Percentiles rank a stretch among this genome's conserved stretches.
Evolutionary conservation across 1,140 invertebrate species (phyloP).

Genomic region (Drosophila dunni): DNA sequence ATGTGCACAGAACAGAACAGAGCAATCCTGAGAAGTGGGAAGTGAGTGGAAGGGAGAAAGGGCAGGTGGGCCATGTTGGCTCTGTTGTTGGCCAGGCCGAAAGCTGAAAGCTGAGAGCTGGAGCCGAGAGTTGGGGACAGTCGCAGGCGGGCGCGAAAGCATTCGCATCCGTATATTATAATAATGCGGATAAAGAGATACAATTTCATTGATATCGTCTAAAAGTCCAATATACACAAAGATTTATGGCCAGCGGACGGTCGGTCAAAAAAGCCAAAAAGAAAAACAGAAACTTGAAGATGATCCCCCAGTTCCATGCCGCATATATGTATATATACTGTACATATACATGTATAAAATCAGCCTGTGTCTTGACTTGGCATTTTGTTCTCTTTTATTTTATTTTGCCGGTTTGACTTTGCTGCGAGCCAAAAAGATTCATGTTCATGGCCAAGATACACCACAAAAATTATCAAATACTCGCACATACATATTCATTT

Average conservation of each 20-base stretch:
- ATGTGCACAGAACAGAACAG: conserved; percentile 26
- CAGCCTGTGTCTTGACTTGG: conserved; percentile 35
- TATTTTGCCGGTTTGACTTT: conserved; percentile 32
- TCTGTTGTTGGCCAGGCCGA: not conserved
- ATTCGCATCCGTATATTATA: conserved; percentile 80
- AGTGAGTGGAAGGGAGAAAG: not conserved
- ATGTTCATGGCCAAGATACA: conserved; percentile 74
- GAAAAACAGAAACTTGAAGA: conserved; percentile 52
- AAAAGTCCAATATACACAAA: conserved; percentile 81
- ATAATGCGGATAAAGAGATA: conserved; percentile 84
- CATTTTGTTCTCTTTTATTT: conserved; percentile 31
- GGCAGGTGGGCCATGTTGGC: conserved; percentile 22
- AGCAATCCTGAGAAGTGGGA: not conserved
- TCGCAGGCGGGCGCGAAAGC: conserved; percentile 37
- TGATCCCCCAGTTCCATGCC: conserved; percentile 53
- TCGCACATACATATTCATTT: conserved; percentile 56
- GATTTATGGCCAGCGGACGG: conserved; percentile 74
- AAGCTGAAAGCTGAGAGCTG: not conserved
- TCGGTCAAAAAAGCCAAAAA: conserved; percentile 35
- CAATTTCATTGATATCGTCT: conserved; percentile 84
- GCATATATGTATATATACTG: conserved; percentile 7
- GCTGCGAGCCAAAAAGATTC: conserved; percentile 62
- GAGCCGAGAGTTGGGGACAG: conserved; percentile 2
- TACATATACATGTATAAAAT: conserved; percentile 4
- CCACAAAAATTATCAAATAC: conserved; percentile 76